A percentile compares a stretch with the other conserved stretches of the same genome.
These are phyloP conservation scores for Lordiphosa mommai DNA, from an alignment of 1,140 invertebrate genomes.

Conservation along the genomic window DNA sequence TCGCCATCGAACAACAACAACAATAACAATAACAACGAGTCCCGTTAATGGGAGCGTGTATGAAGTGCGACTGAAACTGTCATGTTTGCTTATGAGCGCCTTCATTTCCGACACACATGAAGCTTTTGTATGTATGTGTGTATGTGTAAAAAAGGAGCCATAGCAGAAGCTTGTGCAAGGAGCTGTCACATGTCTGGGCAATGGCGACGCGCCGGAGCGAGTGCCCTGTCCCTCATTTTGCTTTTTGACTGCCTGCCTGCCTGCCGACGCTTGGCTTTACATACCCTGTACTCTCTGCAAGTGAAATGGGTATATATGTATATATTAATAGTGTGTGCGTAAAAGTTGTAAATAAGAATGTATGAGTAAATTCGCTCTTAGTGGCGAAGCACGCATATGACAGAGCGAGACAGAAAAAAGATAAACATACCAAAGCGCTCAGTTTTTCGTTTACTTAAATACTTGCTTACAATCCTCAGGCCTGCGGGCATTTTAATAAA, in stretches of 20 bases:
- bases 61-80: slow-evolving; percentile 35
- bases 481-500: no score
- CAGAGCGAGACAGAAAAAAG: no score
- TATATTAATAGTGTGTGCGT: no score
- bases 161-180: slow-evolving; percentile 9
- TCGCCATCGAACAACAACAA: slow-evolving; percentile 34
- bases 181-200: slow-evolving; percentile 58
- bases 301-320: background rate
- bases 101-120: slow-evolving; percentile 36
- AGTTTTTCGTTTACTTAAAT: no score
- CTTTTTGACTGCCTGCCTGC: background rate
- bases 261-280: background rate
- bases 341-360: no score
- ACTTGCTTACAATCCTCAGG: no score
- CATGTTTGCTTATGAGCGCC: slow-evolving; percentile 67
- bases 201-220: slow-evolving; percentile 11
- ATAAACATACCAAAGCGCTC: no score
- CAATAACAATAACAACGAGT: slow-evolving; percentile 23
- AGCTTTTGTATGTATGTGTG: background rate
- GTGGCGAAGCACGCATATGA: no score
- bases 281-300: background rate
- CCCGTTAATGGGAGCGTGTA: slow-evolving; percentile 61
- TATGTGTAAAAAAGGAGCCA: slow-evolving; percentile 1
- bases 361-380: no score
- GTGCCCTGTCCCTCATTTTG: slow-evolving; percentile 5